Evolutionary conservation across 2,888 invertebrate genomes (phyloP).

Genomic region (Scaptomyza caliginosa): DNA sequence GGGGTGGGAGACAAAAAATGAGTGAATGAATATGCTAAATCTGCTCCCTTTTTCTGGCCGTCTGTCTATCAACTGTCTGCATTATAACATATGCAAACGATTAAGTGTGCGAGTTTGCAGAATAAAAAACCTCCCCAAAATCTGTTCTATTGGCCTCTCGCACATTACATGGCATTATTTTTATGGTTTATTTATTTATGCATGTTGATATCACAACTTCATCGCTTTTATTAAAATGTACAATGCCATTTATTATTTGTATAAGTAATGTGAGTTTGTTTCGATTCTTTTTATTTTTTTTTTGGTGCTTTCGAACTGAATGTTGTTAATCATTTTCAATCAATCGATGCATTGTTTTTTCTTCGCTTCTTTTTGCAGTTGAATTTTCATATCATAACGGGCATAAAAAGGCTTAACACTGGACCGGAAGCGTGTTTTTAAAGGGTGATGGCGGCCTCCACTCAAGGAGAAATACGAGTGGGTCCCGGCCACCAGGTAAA

Average conservation of each 20-base stretch:
- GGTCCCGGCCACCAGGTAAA: conserved; percentile 91
- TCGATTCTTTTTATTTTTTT: background rate
- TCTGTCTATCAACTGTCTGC: conserved; percentile 9
- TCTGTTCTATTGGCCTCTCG: conserved; percentile 23
- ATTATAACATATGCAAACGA: conserved; percentile 51
- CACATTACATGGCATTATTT: conserved; percentile 73
- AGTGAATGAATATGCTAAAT: conserved; percentile 24
- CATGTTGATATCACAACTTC: conserved; percentile 59
- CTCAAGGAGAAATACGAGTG: conserved; percentile 91
- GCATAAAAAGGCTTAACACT: conserved; percentile 84
- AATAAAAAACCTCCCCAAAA: conserved; percentile 54
- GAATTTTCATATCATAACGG: conserved; percentile 82
- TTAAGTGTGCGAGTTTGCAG: conserved; percentile 44
- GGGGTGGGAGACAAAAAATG: conserved; percentile 14
- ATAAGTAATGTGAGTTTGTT: background rate
- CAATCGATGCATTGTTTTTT: conserved; percentile 19
- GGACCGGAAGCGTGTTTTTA: conserved; percentile 84
- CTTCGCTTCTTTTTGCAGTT: conserved; percentile 72
- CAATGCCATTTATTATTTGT: background rate
- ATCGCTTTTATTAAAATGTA: conserved; percentile 63
- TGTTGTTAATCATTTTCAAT: conserved; percentile 23
- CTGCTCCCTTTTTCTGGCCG: conserved; percentile 6
- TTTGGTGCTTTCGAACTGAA: background rate
- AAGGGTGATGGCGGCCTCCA: conserved; percentile 87
- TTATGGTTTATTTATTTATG: conserved; percentile 72